phyloP scores from a whole-genome alignment of 2,888 invertebrate genomes.

The Auanema freiburgensis region DNA sequence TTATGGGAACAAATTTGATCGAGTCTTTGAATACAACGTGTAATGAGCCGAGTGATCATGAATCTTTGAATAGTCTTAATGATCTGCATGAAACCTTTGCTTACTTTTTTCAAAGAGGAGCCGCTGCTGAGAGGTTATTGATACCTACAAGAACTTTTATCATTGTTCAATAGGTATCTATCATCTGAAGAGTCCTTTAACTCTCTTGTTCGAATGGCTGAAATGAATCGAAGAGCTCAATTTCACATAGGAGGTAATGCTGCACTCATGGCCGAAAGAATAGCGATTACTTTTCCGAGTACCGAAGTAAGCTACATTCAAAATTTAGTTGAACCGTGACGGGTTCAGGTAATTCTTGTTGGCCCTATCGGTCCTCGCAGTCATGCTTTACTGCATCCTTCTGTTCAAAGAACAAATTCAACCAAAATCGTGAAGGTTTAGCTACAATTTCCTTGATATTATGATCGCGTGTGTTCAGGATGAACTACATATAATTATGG shows the following conservation, averaged over 20 bases:
- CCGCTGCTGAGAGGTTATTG: conserved; percentile 66
- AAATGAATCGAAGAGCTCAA: conserved; percentile 53
- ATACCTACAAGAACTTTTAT: not conserved
- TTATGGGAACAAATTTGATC: conserved; percentile 65
- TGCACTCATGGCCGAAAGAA: conserved; percentile 66
- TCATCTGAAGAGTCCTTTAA: conserved; percentile 53
- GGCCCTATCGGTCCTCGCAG: conserved; percentile 68
- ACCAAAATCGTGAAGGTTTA: conserved; percentile 55
- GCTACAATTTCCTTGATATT: not conserved
- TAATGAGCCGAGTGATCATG: conserved; percentile 43
- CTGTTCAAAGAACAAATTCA: conserved; percentile 64
- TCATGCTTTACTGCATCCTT: conserved; percentile 64
- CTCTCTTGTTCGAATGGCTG: conserved; percentile 43
- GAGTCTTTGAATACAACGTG: conserved; percentile 63
- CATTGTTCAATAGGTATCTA: conserved; percentile 40
- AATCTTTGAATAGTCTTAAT: conserved; percentile 40
- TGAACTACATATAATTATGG: conserved; percentile 68
- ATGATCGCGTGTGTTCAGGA: conserved; percentile 53
- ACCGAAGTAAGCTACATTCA: conserved; percentile 57
- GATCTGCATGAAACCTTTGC: conserved; percentile 66
- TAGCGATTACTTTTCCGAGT: conserved; percentile 65
- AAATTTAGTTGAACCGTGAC: conserved; percentile 12
- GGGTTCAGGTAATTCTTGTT: conserved; percentile 66
- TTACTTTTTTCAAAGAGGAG: conserved; percentile 66
- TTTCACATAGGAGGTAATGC: conserved; percentile 68